Conservation (phyloP, 2,888 invertebrate genomes). For the Alsophila aescularia region DNA sequence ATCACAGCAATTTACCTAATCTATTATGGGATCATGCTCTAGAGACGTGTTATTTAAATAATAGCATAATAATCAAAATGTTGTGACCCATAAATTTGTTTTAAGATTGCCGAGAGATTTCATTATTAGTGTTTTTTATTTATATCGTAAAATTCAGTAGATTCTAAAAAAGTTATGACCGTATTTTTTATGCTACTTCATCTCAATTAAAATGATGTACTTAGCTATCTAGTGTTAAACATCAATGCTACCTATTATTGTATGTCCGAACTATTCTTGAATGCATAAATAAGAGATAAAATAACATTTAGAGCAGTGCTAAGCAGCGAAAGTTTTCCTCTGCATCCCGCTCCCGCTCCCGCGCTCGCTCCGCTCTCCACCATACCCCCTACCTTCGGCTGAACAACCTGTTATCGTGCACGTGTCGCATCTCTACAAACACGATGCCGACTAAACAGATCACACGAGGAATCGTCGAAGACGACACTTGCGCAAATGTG, state of each 20-base stretch:
- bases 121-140: too few relatives aligned
- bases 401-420: constrained; percentile 77
- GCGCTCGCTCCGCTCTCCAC: constrained; percentile 34
- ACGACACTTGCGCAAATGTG: constrained; percentile 18
- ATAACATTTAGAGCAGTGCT: too few relatives aligned
- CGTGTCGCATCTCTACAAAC: constrained; percentile 61
- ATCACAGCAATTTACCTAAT: constrained; percentile 7
- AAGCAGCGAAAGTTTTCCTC: neutral
- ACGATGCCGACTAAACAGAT: constrained; percentile 37
- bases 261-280: too few relatives aligned
- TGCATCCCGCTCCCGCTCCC: constrained; percentile 27
- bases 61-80: neutral
- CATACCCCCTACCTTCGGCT: constrained; percentile 44
- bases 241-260: too few relatives aligned
- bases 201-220: too few relatives aligned
- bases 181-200: too few relatives aligned
- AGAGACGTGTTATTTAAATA: neutral
- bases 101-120: too few relatives aligned
- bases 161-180: too few relatives aligned
- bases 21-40: neutral
- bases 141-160: too few relatives aligned
- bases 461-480: constrained; percentile 37
- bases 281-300: too few relatives aligned
- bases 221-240: too few relatives aligned
- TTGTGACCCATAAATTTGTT: neutral